Percentiles rank a stretch among this genome's conserved stretches.
Conservation (phyloP, 2,113 vertebrate species). For the Heptranchias perlo region DNA sequence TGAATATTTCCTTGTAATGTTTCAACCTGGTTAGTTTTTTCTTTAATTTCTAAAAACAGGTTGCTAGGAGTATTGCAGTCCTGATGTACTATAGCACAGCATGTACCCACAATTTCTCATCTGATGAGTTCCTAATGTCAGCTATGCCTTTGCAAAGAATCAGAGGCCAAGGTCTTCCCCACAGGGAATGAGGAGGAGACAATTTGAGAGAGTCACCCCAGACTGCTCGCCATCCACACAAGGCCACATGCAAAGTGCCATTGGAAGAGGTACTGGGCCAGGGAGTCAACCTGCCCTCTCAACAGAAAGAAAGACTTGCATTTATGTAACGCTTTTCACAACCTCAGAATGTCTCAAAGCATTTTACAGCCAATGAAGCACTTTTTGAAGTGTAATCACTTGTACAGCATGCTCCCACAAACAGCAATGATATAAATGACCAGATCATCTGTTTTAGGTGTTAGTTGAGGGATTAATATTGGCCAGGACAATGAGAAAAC, state of each 20-base stretch:
- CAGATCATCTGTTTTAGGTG: no score
- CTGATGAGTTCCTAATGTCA: neutral
- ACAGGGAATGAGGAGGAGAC: neutral
- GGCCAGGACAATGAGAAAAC: no score
- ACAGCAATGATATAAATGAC: no score
- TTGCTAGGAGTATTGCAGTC: neutral
- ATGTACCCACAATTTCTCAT: neutral
- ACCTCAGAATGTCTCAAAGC: neutral
- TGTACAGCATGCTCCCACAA: neutral
- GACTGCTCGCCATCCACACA: neutral
- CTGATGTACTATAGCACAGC: neutral
- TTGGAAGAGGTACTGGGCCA: neutral
- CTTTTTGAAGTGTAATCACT: neutral
- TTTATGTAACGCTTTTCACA: neutral
- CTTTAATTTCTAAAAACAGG: neutral
- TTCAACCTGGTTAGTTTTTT: neutral
- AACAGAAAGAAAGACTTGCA: neutral
- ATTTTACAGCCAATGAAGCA: neutral
- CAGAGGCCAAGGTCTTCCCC: neutral
- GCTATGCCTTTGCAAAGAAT: neutral
- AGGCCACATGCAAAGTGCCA: neutral
- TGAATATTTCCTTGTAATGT: neutral
- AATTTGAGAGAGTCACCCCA: neutral
- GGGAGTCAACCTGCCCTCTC: neutral
- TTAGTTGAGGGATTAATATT: no score